These are phyloP conservation scores for Holothuria scabra DNA, from an alignment of 53 echinoderm and acorn worm species.

Conservation along the genomic window DNA sequence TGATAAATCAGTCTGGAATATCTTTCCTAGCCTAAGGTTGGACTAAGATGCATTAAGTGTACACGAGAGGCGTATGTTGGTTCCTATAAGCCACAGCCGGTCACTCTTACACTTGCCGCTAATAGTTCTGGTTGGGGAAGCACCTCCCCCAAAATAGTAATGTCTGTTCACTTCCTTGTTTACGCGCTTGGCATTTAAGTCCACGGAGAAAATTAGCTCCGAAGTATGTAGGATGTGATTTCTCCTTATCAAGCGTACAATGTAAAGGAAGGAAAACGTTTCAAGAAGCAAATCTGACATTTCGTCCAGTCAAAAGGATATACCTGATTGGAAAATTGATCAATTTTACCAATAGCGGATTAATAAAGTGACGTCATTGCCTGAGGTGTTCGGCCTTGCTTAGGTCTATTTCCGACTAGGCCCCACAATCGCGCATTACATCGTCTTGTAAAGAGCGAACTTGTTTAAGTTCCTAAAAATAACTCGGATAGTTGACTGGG, in stretches of 20 bases:
- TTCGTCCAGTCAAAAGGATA: too few species aligned
- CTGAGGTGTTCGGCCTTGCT: slow-evolving; percentile 48
- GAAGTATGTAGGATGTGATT: not conserved
- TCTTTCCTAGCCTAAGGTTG: slow-evolving; percentile 11
- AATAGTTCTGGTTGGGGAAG: slow-evolving; percentile 47
- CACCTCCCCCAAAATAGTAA: slow-evolving; percentile 56
- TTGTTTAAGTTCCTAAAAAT: slow-evolving; percentile 57
- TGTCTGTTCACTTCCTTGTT: slow-evolving; percentile 50
- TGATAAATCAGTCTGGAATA: slow-evolving; percentile 27
- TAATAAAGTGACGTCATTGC: slow-evolving; percentile 50
- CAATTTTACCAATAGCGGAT: slow-evolving; percentile 17
- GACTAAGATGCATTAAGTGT: slow-evolving; percentile 20
- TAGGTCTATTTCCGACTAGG: slow-evolving; percentile 56
- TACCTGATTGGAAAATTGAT: too few species aligned
- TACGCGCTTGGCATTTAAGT: slow-evolving; percentile 21
- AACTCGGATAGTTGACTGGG: slow-evolving; percentile 56
- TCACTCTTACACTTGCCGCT: not conserved
- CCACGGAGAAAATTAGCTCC: slow-evolving; percentile 36
- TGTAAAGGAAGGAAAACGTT: too few species aligned
- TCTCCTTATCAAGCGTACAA: too few species aligned
- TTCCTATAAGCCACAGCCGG: slow-evolving; percentile 22
- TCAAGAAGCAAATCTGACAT: too few species aligned
- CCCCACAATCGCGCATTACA: slow-evolving; percentile 58
- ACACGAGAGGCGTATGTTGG: slow-evolving; percentile 28
- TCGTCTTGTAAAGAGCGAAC: slow-evolving; percentile 53